Conservation (phyloP, 2,797 vertebrate species). For the Leptoclinus maculatus region DNA sequence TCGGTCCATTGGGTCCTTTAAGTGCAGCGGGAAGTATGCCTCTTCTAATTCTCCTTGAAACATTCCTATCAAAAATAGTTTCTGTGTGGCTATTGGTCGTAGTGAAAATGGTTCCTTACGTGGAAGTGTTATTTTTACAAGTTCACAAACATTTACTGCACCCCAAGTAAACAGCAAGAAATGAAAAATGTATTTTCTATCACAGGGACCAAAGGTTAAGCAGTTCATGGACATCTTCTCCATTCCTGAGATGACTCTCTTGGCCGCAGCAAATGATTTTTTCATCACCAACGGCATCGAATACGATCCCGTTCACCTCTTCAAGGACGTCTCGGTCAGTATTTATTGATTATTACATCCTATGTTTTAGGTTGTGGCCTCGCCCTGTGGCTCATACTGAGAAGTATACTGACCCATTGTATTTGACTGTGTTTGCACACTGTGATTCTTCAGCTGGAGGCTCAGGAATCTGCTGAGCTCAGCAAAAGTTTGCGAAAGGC, state of each 20-base stretch:
- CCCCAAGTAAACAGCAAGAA: not conserved
- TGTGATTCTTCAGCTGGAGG: constrained; percentile 30
- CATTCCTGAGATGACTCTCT: constrained; percentile 89
- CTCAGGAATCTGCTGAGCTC: constrained; percentile 56
- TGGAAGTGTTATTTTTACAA: not conserved
- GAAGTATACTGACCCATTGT: not conserved
- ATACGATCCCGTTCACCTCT: constrained; percentile 90
- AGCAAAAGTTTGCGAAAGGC: constrained; percentile 4
- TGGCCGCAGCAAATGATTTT: constrained; percentile 88
- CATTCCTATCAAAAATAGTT: constrained; percentile 4
- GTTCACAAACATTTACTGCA: not conserved
- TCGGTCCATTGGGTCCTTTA: constrained; percentile 39
- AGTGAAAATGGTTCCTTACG: constrained; percentile 11
- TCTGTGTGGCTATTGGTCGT: not conserved
- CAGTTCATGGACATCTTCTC: constrained; percentile 94
- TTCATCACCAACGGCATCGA: constrained; percentile 88
- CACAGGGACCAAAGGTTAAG: constrained; percentile 89
- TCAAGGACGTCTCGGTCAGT: constrained; percentile 90
- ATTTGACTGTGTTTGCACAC: constrained; percentile 18
- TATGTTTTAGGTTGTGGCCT: not conserved
- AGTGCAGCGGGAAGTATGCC: constrained; percentile 16
- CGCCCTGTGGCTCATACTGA: constrained; percentile 11
- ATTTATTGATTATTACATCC: not conserved
- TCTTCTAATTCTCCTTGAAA: constrained; percentile 37
- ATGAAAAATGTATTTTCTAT: not conserved